Evolutionary conservation across 2,888 invertebrate species (phyloP), one percentile per base, ranked within the genome.

Genomic region (Habrosyne pyritoides): DNA sequence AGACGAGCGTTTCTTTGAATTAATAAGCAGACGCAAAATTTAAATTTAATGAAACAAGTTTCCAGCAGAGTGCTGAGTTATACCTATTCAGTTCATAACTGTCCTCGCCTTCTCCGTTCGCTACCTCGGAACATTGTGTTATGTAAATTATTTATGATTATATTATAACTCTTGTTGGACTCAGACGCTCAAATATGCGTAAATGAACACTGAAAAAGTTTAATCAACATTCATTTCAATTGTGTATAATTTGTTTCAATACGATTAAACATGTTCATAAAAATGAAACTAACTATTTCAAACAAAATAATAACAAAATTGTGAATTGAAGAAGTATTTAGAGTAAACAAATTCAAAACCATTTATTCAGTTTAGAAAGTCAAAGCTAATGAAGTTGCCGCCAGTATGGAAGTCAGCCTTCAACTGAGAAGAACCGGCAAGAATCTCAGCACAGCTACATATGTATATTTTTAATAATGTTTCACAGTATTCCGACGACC

Each of bases 21-120:
- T 87, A 87, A 86, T 87, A 87, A 88, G 84, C 76, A 81, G 83
- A 76, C 77, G 83, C 77, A 82, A 83, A 87, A 87, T 87, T 88
- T 84, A 86, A 87, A 87, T 87, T 88, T 87, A 87, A 88, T 87
- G 86, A 87, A 87, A 87, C 86, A 87, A 87, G 86, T 88, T 88
- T 85, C 73, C 63, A 67, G 77, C 70, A 64, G 73, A 79, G 78
- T 71, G 72, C 73, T 67, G 74, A 81, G 78, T 77, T 80, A 75
- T 77, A 79, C 64, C 72, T 77, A 75, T 81, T 77, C 67, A 73
- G 72, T 79, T 80, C 72, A 75, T 75, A 76, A 75, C 75, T 71
- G 76, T 76, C 71, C 66, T 62, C 71, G 62, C 59, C 62, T 62
- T 65, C 69, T 67, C 65, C 69, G 57, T 72, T 74, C 76, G 69